Evolutionary conservation across 1,140 invertebrate species (phyloP).

Genomic region (Leptoteleia sp.): DNA sequence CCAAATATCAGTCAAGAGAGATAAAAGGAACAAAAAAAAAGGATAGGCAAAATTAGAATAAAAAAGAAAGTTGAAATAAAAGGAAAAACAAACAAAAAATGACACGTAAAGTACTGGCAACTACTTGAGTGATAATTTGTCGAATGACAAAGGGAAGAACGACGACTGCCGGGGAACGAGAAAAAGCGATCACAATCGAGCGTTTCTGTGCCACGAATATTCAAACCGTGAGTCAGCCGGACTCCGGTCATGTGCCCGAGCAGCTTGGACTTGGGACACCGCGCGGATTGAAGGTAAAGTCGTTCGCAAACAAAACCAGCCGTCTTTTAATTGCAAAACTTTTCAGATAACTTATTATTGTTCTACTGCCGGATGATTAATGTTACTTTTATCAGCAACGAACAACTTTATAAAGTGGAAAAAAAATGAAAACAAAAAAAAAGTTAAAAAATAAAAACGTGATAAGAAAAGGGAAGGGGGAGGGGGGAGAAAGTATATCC

Average conservation of each 20-base stretch:
- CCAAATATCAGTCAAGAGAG: too few species aligned
- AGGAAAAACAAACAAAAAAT: not conserved
- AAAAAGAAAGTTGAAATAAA: too few species aligned
- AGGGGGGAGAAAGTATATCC: too few species aligned
- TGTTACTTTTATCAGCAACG: too few species aligned
- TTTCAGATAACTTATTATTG: conserved; percentile 14
- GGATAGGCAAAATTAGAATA: too few species aligned
- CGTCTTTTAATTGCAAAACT: conserved; percentile 41
- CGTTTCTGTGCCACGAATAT: conserved; percentile 46
- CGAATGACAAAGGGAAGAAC: conserved; percentile 37
- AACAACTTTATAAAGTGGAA: too few species aligned
- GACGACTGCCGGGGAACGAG: conserved; percentile 4
- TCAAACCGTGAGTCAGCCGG: conserved; percentile 41
- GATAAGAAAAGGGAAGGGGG: not conserved
- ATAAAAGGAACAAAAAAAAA: too few species aligned
- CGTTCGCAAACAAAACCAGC: conserved; percentile 17
- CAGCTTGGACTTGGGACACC: conserved; percentile 35
- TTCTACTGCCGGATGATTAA: conserved; percentile 6
- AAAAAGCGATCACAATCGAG: conserved; percentile 33
- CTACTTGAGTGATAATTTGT: conserved; percentile 10
- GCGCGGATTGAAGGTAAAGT: conserved; percentile 30
- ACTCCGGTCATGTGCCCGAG: conserved; percentile 29
- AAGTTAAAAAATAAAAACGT: too few species aligned
- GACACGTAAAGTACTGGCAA: not conserved
- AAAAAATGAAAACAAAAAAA: too few species aligned